Evolutionary conservation across 2,797 vertebrate genomes (phyloP), one percentile per base, ranked within the genome.

Genomic region (Capromys pilorides): DNA sequence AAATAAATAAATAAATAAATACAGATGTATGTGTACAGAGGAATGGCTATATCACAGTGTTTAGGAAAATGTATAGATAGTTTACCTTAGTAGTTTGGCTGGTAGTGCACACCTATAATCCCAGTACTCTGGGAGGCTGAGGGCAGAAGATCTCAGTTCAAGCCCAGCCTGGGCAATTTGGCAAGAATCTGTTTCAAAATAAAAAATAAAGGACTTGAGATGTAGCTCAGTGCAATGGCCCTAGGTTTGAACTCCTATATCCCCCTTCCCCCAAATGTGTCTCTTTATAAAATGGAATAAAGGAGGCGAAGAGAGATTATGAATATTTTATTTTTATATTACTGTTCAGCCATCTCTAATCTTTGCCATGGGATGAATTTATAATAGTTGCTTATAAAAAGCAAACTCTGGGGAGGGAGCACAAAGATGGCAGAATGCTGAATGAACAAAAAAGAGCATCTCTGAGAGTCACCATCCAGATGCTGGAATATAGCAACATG

Each of bases 371-470:
- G 90, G 79, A 84, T 39, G 39, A 13, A 78, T 77, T 94, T n/a
- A 31, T 49, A 13, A 21, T 94, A 75, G 45, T 39, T 67, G 33
- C 71, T 62, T 31, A 78, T 92, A 75, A 89, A 86, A 94, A 79
- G 16, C 78, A 49, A 80, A 7, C 69, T 57, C 80, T 59, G 59
- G 59, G 59, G 59, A 61, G 59, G 59, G 22, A 61, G 59, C 59
- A 61, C 22, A 8, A 26, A 61, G 14, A 61, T 24, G 22, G 59
- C 21, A 24, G 59, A 61, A 24, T 61, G 59, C 19, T 61, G 59
- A 22, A 21, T 21, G 24, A 21, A 21, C 22, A 21, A 61, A 7
- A 22, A 61, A 61, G 59, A 61, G 59, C 21, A 21, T 22, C 59
- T 61, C 59, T 61, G 59, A 61, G 59, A 61, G 59, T 61, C 59